Percentiles rank a stretch among this genome's conserved stretches.
phyloP scores from a whole-genome alignment of 1,140 invertebrate species.

The Brachionus asplanchnoidis region DNA sequence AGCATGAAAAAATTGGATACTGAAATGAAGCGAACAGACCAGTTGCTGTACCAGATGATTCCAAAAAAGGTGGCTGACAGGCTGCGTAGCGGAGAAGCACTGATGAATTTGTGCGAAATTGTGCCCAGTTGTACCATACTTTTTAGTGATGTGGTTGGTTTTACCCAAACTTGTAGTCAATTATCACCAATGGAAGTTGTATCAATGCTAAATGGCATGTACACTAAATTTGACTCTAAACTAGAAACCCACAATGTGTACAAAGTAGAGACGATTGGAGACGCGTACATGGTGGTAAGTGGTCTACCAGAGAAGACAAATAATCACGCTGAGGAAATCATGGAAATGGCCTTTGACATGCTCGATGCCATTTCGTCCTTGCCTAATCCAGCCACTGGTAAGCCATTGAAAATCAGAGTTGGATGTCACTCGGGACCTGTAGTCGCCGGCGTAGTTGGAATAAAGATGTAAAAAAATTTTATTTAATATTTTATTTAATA shows the following conservation, averaged over 20 bases:
- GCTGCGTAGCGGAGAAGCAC: conserved; percentile 78
- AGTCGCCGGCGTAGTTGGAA: conserved; percentile 36
- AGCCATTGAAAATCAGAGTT: conserved; percentile 79
- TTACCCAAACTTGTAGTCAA: conserved; percentile 88
- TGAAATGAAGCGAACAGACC: conserved; percentile 90
- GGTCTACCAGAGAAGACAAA: conserved; percentile 50
- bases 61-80: conserved; percentile 85
- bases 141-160: conserved; percentile 92
- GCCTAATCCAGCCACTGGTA: conserved; percentile 80
- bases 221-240: conserved; percentile 62
- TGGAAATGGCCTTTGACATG: conserved; percentile 62
- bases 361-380: conserved; percentile 81
- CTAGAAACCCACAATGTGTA: conserved; percentile 87
- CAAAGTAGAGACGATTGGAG: conserved; percentile 94
- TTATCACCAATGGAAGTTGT: conserved; percentile 91
- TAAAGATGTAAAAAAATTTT: conserved; percentile 38
- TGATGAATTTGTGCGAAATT: conserved; percentile 90
- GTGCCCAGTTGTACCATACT: conserved; percentile 89
- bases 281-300: conserved; percentile 81
- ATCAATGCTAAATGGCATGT: conserved; percentile 78
- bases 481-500: no score
- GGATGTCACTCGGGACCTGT: conserved; percentile 51
- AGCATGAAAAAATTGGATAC: conserved; percentile 90
- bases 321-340: conserved; percentile 51
- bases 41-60: conserved; percentile 95